Evolutionary conservation across 2,797 vertebrate species (phyloP).

Genomic region (Lagodon rhomboides): DNA sequence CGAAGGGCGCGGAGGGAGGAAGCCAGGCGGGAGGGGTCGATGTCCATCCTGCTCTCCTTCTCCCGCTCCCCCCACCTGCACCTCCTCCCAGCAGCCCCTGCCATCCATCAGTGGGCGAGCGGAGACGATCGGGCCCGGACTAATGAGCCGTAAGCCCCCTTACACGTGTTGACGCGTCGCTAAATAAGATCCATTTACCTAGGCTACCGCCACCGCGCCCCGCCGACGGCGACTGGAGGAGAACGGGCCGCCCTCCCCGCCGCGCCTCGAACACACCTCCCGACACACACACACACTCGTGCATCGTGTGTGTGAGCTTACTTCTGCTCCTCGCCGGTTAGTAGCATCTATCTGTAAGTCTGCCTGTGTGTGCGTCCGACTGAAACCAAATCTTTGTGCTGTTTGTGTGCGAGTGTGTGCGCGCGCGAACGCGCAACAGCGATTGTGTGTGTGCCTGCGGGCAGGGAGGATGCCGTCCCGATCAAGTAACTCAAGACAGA

Average conservation of each 20-base stretch:
- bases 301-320: constrained; percentile 30
- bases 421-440: constrained; percentile 23
- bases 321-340: constrained; percentile 28
- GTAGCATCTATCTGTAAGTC: constrained; percentile 43
- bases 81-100: constrained; percentile 54
- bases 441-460: constrained; percentile 52
- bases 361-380: constrained; percentile 28
- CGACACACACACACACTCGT: constrained; percentile 3
- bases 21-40: constrained; percentile 43
- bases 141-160: constrained; percentile 88
- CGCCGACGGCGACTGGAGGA: constrained; percentile 48
- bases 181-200: constrained; percentile 91
- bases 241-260: constrained; percentile 26
- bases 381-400: constrained; percentile 40
- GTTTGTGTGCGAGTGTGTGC: not conserved
- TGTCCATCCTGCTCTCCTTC: constrained; percentile 68
- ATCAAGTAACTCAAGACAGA: constrained; percentile 83
- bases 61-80: constrained; percentile 39
- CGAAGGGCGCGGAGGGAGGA: constrained; percentile 17
- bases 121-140: constrained; percentile 78
- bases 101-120: constrained; percentile 86
- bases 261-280: constrained; percentile 53
- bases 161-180: constrained; percentile 87
- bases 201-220: constrained; percentile 64
- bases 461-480: constrained; percentile 64